Evolutionary conservation across 2,113 vertebrate species (phyloP).

Genomic region (Epinephelus cyanopodus): DNA sequence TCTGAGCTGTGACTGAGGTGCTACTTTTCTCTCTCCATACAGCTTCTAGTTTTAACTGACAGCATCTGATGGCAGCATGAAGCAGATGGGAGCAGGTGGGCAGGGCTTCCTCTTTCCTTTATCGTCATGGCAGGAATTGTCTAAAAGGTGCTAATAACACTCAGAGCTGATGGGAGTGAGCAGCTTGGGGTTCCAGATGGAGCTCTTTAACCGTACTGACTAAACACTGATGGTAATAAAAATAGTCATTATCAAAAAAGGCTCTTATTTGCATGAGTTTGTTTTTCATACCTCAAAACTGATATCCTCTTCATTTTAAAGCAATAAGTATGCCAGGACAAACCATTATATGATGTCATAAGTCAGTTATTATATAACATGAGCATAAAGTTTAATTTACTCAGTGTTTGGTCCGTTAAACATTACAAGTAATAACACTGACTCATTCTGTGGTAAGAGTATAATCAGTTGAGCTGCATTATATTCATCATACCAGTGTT

Average conservation of each 20-base stretch:
- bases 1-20: too few relatives aligned
- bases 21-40: too few relatives aligned
- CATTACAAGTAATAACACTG: too few relatives aligned
- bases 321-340: not conserved
- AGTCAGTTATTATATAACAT: too few relatives aligned
- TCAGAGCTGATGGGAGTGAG: conserved; percentile 13
- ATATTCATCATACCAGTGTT: too few relatives aligned
- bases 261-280: conserved; percentile 14
- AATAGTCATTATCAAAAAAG: conserved; percentile 8
- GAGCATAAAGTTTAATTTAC: too few relatives aligned
- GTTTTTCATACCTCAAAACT: not conserved
- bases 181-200: conserved; percentile 25
- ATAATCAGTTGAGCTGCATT: too few relatives aligned
- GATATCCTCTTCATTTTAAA: not conserved
- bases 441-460: too few relatives aligned
- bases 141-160: conserved; percentile 40
- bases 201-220: conserved; percentile 11
- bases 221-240: conserved; percentile 14
- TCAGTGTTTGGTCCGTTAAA: too few relatives aligned
- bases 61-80: conserved; percentile 1
- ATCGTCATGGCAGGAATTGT: conserved; percentile 13
- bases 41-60: too few relatives aligned
- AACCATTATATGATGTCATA: not conserved
- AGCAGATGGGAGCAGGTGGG: conserved; percentile 33
- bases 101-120: conserved; percentile 20